A percentile compares a stretch with the other conserved stretches of the same genome.
Conservation (phyloP, 2,888 invertebrate genomes). For the Drosophila percnosoma region DNA sequence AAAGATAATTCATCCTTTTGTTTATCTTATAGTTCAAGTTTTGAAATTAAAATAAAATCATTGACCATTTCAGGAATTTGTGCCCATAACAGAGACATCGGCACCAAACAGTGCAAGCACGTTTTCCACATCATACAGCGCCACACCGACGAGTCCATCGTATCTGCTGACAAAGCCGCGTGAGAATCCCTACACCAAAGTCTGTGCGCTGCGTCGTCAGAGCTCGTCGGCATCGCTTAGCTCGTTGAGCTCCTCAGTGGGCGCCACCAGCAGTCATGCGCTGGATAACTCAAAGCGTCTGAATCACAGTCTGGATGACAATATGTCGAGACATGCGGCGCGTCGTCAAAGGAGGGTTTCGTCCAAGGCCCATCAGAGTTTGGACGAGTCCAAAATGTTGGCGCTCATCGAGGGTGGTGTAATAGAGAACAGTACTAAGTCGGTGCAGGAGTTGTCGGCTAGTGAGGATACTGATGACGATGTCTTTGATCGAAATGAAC, state of each 20-base stretch:
- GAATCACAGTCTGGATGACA: conserved; percentile 92
- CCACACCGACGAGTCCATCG: conserved; percentile 89
- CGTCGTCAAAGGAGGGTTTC: conserved; percentile 82
- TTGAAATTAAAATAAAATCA: background rate
- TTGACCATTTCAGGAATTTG: conserved; percentile 71
- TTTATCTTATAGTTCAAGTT: background rate
- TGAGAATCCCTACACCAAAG: conserved; percentile 95
- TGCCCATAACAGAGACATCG: conserved; percentile 70
- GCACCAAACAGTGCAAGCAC: conserved; percentile 75
- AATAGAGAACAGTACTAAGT: conserved; percentile 45
- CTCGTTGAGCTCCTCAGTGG: conserved; percentile 82
- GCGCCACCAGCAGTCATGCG: conserved; percentile 52
- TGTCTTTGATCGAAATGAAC: conserved; percentile 67
- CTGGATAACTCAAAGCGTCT: conserved; percentile 87
- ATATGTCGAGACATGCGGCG: conserved; percentile 83
- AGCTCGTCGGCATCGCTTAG: conserved; percentile 92
- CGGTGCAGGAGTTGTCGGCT: conserved; percentile 38
- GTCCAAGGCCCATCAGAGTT: conserved; percentile 88
- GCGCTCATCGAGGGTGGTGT: conserved; percentile 78
- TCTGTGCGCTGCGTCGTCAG: conserved; percentile 93
- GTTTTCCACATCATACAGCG: conserved; percentile 84
- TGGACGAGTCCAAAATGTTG: conserved; percentile 87
- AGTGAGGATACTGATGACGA: conserved; percentile 76
- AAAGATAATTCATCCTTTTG: background rate
- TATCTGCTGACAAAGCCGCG: conserved; percentile 88